Evolutionary conservation across 2,113 vertebrate genomes (phyloP).

Genomic region (Antennarius striatus): DNA sequence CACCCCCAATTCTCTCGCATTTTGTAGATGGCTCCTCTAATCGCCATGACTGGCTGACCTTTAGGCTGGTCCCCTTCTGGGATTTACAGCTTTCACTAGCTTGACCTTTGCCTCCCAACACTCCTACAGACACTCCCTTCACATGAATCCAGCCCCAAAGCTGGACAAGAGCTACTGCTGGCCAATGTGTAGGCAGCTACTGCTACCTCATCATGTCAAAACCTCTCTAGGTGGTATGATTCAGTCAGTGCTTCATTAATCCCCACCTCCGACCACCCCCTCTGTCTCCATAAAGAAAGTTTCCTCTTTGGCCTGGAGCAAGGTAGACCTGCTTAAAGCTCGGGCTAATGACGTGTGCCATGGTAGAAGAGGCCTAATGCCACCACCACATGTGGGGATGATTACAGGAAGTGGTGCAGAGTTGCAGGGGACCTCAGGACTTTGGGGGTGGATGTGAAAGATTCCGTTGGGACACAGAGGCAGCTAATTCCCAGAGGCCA

Average conservation of each 20-base stretch:
- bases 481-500: conserved; percentile 72
- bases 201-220: conserved; percentile 72
- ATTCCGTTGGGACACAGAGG: conserved; percentile 61
- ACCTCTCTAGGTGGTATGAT: conserved; percentile 76
- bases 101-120: conserved; percentile 71
- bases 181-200: conserved; percentile 50
- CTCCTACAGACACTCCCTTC: conserved; percentile 70
- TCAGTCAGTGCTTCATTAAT: conserved; percentile 71
- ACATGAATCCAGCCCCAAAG: conserved; percentile 50
- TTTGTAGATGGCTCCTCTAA: conserved; percentile 69
- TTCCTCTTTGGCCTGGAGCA: conserved; percentile 70
- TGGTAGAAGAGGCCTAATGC: conserved; percentile 69
- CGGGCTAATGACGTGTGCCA: conserved; percentile 79
- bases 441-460: conserved; percentile 38
- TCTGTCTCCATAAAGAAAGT: conserved; percentile 65
- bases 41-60: conserved; percentile 75
- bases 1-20: conserved; percentile 69
- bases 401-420: conserved; percentile 79
- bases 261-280: conserved; percentile 55
- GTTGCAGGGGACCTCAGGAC: conserved; percentile 67
- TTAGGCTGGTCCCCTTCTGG: conserved; percentile 69
- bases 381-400: conserved; percentile 80
- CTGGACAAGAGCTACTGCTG: conserved; percentile 46
- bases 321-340: conserved; percentile 74
- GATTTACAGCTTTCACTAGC: conserved; percentile 78